A percentile compares a stretch with the other conserved stretches of the same genome.
phyloP scores from a whole-genome alignment of 2,113 vertebrate species.

The Mustelus asterias region DNA sequence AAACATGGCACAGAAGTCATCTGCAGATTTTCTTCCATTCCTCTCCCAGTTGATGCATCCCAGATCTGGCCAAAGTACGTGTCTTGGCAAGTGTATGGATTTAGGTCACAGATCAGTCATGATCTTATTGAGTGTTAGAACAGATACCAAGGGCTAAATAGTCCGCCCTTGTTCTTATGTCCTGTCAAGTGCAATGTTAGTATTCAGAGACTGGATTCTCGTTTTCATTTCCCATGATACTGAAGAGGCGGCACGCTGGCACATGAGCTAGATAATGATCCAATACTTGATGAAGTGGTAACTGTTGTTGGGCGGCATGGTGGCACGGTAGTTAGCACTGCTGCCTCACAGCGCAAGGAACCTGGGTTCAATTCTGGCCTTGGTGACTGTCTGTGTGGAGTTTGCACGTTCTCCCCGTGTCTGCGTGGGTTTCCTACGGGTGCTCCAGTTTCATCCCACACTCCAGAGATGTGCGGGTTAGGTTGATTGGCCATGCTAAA shows the following conservation, averaged over 20 bases:
- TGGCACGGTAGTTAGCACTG: no score
- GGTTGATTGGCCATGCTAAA: no score
- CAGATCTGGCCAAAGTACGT: no score
- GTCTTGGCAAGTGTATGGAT: neutral
- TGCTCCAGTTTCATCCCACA: no score
- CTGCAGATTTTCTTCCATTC: neutral
- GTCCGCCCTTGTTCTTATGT: neutral
- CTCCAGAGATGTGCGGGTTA: no score
- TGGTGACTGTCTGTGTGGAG: no score
- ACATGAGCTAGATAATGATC: no score
- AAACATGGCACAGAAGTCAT: neutral
- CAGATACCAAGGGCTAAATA: neutral
- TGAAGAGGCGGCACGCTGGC: no score
- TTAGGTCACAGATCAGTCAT: neutral
- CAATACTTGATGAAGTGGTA: no score
- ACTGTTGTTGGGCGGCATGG: no score
- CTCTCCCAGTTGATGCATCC: neutral
- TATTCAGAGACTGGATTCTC: neutral
- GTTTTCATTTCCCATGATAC: neutral
- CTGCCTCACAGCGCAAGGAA: neutral
- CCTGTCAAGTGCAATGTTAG: neutral
- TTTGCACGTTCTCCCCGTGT: no score
- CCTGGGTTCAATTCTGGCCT: neutral
- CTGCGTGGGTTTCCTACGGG: no score
- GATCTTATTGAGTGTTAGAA: neutral